phyloP scores from a whole-genome alignment of 2,888 invertebrate genomes.

The Morpho deidamia region DNA sequence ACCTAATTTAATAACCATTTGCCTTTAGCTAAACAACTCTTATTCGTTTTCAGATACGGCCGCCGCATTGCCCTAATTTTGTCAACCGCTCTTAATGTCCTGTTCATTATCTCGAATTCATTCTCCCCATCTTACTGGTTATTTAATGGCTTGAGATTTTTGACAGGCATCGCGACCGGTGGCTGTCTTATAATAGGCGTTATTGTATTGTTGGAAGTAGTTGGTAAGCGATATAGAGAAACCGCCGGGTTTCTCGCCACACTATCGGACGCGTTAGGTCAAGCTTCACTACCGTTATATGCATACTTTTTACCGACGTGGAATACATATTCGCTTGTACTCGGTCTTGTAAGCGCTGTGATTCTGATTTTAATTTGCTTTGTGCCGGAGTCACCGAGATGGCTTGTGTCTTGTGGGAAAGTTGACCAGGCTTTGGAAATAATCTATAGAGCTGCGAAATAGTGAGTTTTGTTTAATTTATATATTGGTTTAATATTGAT shows the following conservation, averaged over 20 bases:
- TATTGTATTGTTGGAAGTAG: conserved; percentile 76
- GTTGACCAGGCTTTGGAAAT: conserved; percentile 35
- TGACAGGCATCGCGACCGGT: conserved; percentile 84
- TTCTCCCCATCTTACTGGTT: conserved; percentile 75
- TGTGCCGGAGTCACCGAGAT: conserved; percentile 53
- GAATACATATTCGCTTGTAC: conserved; percentile 36
- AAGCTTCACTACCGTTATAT: conserved; percentile 35
- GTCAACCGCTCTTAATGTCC: conserved; percentile 81
- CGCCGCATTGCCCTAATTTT: conserved; percentile 79
- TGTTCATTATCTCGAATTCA: conserved; percentile 81
- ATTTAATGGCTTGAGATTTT: conserved; percentile 80
- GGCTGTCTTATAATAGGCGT: conserved; percentile 81
- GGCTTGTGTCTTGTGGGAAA: conserved; percentile 45
- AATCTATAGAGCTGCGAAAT: conserved; percentile 43
- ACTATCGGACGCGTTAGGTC: conserved; percentile 37
- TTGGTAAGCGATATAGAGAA: conserved; percentile 70
- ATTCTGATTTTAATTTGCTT: conserved; percentile 34
- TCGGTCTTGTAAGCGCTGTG: conserved; percentile 30
- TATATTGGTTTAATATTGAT: neutral
- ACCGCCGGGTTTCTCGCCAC: conserved; percentile 28
- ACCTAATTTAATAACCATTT: no score
- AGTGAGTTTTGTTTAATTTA: conserved; percentile 34
- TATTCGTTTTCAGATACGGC: conserved; percentile 41
- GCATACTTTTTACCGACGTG: conserved; percentile 43
- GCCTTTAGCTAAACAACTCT: no score